These are phyloP conservation scores for Ricordea florida DNA, from an alignment of 92 coral and sea anemone genomes.

Conservation along the genomic window DNA sequence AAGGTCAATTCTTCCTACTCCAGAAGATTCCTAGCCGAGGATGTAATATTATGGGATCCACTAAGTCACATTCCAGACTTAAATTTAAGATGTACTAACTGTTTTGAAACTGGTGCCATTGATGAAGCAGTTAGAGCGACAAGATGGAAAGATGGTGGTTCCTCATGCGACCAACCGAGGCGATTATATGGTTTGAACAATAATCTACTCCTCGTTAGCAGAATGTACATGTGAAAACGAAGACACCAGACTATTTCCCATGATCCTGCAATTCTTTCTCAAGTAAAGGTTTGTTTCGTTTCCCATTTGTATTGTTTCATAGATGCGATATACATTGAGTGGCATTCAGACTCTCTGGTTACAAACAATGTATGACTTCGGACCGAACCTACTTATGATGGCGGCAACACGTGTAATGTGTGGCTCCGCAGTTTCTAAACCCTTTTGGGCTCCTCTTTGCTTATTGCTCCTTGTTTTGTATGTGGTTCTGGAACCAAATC, in stretches of 20 bases:
- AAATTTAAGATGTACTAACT: constrained; percentile 55
- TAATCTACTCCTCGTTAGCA: constrained; percentile 32
- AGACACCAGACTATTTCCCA: constrained; percentile 59
- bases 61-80: constrained; percentile 20
- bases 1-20: constrained; percentile 3
- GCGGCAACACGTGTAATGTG: too few relatives aligned
- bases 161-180: constrained; percentile 6
- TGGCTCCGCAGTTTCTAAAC: too few relatives aligned
- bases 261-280: constrained; percentile 45
- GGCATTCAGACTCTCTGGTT: constrained; percentile 55
- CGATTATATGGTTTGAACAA: constrained; percentile 6
- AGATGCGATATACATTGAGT: constrained; percentile 49
- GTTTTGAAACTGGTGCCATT: constrained; percentile 18
- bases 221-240: constrained; percentile 47
- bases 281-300: background rate
- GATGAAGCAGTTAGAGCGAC: constrained; percentile 26
- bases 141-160: constrained; percentile 54
- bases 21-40: constrained; percentile 12
- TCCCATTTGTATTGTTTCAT: constrained; percentile 55
- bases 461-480: too few relatives aligned
- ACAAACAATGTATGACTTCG: constrained; percentile 47
- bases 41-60: constrained; percentile 47
- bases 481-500: too few relatives aligned
- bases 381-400: too few relatives aligned
- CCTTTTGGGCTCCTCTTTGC: too few relatives aligned